phyloP scores from a whole-genome alignment of 2,888 invertebrate species.

The Idaea straminata region DNA sequence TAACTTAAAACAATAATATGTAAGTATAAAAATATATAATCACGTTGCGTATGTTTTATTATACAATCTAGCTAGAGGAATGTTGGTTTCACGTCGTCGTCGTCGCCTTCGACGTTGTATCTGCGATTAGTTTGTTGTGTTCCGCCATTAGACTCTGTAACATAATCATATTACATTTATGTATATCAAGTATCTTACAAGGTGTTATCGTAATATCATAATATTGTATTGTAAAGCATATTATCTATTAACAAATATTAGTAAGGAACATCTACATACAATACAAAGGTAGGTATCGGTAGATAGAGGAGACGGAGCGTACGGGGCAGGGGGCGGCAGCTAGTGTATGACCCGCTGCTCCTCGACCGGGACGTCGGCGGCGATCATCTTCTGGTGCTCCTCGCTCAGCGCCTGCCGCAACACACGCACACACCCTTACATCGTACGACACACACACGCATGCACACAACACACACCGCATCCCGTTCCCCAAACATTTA shows the following conservation, averaged over 20 bases:
- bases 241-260: too few species aligned
- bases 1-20: slow-evolving; percentile 19
- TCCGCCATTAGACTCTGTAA: slow-evolving; percentile 79
- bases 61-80: slow-evolving; percentile 20
- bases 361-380: slow-evolving; percentile 51
- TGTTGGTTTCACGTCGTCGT: slow-evolving; percentile 24
- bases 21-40: slow-evolving; percentile 35
- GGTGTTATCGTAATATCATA: too few species aligned
- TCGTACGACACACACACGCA: slow-evolving; percentile 26
- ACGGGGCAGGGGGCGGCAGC: slow-evolving; percentile 18
- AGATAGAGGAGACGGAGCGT: slow-evolving; percentile 4
- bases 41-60: slow-evolving; percentile 16
- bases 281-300: slow-evolving; percentile 12
- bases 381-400: slow-evolving; percentile 91
- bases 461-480: slow-evolving; percentile 4
- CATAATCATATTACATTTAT: not conserved
- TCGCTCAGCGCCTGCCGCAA: slow-evolving; percentile 87
- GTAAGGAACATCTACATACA: slow-evolving; percentile 6
- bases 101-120: slow-evolving; percentile 30
- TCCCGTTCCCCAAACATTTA: not conserved
- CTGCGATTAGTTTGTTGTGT: slow-evolving; percentile 77
- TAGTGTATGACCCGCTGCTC: slow-evolving; percentile 66
- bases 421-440: slow-evolving; percentile 33
- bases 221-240: too few species aligned
- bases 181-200: too few species aligned